These are phyloP conservation scores for Colletes gigas DNA, from an alignment of 1,140 invertebrate genomes.

Conservation along the genomic window DNA sequence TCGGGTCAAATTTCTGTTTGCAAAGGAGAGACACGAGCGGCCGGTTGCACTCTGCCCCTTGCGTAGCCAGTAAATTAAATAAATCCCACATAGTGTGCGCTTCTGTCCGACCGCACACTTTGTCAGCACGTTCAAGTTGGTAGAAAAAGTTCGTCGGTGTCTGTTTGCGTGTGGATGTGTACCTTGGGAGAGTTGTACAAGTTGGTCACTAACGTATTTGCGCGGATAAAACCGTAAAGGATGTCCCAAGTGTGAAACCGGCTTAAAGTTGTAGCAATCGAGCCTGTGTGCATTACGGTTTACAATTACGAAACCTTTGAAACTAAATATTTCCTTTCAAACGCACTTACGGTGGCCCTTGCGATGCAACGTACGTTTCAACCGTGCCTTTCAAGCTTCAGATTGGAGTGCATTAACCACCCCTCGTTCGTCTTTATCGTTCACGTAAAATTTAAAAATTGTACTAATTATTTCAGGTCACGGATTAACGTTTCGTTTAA, in stretches of 20 bases:
- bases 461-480: too few relatives aligned
- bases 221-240: background rate
- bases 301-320: background rate
- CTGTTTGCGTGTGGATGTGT: background rate
- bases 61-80: slow-evolving; percentile 19
- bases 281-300: background rate
- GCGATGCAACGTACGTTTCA: too few relatives aligned
- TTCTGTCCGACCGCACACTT: background rate
- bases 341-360: too few relatives aligned
- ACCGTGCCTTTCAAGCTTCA: too few relatives aligned
- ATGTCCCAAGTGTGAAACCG: background rate
- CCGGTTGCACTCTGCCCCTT: background rate
- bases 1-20: slow-evolving; percentile 10
- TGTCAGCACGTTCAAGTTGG: background rate
- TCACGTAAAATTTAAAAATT: too few relatives aligned
- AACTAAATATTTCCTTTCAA: too few relatives aligned
- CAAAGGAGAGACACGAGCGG: background rate
- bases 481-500: too few relatives aligned
- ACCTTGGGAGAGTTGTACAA: background rate
- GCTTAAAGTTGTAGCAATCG: background rate
- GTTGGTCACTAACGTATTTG: slow-evolving; percentile 1
- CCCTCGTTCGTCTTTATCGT: too few relatives aligned
- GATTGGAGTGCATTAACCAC: too few relatives aligned
- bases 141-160: background rate
- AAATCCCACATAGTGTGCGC: slow-evolving; percentile 11